Evolutionary conservation across 2,113 vertebrate species (phyloP), one percentile per base, ranked within the genome.

Genomic region (Mungos mungo): DNA sequence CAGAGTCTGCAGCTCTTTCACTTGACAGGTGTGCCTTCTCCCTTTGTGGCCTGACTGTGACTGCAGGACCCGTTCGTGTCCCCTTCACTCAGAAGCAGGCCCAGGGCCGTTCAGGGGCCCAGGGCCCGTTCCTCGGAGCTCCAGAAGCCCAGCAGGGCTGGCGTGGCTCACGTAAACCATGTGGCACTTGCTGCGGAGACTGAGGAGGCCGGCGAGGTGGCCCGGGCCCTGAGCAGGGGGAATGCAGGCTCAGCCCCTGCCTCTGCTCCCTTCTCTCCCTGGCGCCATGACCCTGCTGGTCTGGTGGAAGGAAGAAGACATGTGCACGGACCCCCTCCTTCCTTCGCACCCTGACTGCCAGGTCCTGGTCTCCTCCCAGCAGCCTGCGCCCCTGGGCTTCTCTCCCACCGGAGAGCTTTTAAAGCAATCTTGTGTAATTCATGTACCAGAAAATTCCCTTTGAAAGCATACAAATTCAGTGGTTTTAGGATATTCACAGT

Each of bases 301-400:
- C 18, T 21, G 54, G 38, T 50, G 68, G 23, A 15, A 11, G 13
- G 21, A 33, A 35, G n/a, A 21, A 16, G 80, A 11, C 1, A 1
- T 63, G 45, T 63, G 33, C 15, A 8, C 21, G 92, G 54, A 57
- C 18, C 19, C 54, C 54, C 52, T 0, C 18, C n/a, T 41, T 21
- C 9, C 31, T 2, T 8, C 5, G 25, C 63, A 3, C 1, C 23
- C 68, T 27, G 13, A 1, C 7, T 12, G 4, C 16, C 33, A 3
- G 65, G 9, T 19, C 9, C 21, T 45, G 3, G 47, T 68, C 84
- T 41, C 45, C 13, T 50, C 31, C 12, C 3, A 15, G 4, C 19
- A 27, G 38, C 66, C 54, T 21, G 5, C 13, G 23, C 66, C 25
- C 33, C 10, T n/a, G 19, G 11, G 16, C 16, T 35, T 65, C 38